Evolutionary conservation across 2,888 invertebrate genomes (phyloP).

Genomic region (Amitus sp.): DNA sequence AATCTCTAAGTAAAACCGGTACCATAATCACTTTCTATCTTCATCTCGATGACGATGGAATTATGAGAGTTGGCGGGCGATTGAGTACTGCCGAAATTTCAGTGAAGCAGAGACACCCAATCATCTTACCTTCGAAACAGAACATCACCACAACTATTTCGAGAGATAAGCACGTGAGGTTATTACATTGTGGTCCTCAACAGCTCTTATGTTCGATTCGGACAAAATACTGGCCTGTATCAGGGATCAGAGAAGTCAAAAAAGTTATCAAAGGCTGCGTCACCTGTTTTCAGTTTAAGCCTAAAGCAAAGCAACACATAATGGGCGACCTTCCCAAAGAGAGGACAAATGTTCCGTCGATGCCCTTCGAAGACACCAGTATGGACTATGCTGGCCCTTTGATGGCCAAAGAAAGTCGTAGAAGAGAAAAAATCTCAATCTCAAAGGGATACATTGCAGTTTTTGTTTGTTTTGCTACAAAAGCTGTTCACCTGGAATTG

Average conservation of each 20-base stretch:
- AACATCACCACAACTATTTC: not conserved
- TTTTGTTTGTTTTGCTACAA: slow-evolving; percentile 41
- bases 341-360: slow-evolving; percentile 3
- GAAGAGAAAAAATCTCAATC: slow-evolving; percentile 19
- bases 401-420: slow-evolving; percentile 17
- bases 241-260: slow-evolving; percentile 2
- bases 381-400: slow-evolving; percentile 38
- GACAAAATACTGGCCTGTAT: not conserved
- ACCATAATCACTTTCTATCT: not conserved
- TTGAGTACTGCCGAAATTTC: not conserved
- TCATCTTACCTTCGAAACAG: not conserved
- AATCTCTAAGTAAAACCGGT: not conserved
- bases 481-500: slow-evolving; percentile 35
- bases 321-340: slow-evolving; percentile 23
- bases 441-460: slow-evolving; percentile 41
- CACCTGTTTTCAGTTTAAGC: slow-evolving; percentile 22
- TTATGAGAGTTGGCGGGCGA: not conserved
- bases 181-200: not conserved
- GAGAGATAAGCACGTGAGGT: not conserved
- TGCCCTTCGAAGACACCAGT: slow-evolving; percentile 20
- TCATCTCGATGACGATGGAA: not conserved
- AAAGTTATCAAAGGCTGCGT: slow-evolving; percentile 19
- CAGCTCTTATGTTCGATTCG: not conserved
- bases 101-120: not conserved
- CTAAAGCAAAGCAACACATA: slow-evolving; percentile 8